Conservation (phyloP, 2,888 invertebrate genomes). For the Argyresthia goedartella region DNA sequence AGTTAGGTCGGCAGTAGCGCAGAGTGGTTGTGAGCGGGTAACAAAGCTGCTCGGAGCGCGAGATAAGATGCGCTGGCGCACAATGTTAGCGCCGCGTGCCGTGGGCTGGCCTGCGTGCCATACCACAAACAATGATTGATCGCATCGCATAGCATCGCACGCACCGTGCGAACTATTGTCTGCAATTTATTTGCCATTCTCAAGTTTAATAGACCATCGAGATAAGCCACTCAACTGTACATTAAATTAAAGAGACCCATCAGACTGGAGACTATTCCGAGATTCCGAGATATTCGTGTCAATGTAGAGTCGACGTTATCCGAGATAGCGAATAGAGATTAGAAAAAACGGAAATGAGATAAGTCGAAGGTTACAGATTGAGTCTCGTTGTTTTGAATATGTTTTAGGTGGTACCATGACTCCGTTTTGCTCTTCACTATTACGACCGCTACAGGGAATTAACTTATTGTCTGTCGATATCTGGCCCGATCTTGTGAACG, state of each 20-base stretch:
- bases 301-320: background rate
- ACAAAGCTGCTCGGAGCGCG: background rate
- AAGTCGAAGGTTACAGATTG: slow-evolving; percentile 3
- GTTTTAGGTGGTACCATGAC: background rate
- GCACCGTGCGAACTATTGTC: slow-evolving; percentile 11
- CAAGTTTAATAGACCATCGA: slow-evolving; percentile 8
- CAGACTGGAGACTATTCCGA: no score
- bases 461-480: no score
- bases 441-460: background rate
- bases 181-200: background rate
- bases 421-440: background rate
- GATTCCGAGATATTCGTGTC: no score
- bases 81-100: slow-evolving; percentile 12
- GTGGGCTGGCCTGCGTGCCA: slow-evolving; percentile 2
- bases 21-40: background rate
- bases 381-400: background rate
- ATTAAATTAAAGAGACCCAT: background rate
- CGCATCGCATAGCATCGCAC: slow-evolving; percentile 7
- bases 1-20: background rate
- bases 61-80: slow-evolving; percentile 10
- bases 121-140: background rate
- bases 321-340: slow-evolving; percentile 2
- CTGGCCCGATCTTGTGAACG: no score
- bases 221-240: slow-evolving; percentile 2
- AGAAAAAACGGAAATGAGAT: slow-evolving; percentile 7